Base-by-base conservation (phyloP, 2,888 invertebrate genomes). In the Augochlorella aurata region DNA sequence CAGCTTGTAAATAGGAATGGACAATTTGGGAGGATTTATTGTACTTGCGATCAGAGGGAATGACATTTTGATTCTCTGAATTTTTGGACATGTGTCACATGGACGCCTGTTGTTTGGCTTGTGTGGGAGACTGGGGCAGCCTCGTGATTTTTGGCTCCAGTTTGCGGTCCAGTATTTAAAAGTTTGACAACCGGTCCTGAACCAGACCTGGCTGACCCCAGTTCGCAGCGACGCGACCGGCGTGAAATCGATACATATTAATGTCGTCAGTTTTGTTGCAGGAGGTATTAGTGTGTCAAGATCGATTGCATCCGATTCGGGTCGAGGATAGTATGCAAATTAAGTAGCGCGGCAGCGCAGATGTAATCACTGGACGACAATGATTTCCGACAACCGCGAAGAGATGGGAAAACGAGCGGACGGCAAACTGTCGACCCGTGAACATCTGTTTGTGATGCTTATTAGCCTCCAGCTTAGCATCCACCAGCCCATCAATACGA, bases 321-420 rank as follows among this genome's bases (percentile, higher is more conserved):
- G 82, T 76, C 82, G 82, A 69, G 81, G 81, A 81, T 72, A 75
- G 58, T 72, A 81, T 72, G 81, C 70, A 71, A 81, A 71, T 70
- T 16, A 50, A 54, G 24, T 12, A 18, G 18, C 63, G 14, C 18
- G 21, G 29, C 24, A n/a, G 21, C 54, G 24, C 52, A 54, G 38
- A 24, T 77, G 68, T 21, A 38, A 52, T 12, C 24, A 4, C 4
- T 18, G 21, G 14, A n/a, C 45, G 16, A 44, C 29, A 14, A 7
- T 21, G 47, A 49, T 52, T 70, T 68, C 50, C 38, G n/a, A 24
- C 44, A 29, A 18, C 7, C 0, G 18, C 8, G 72, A n/a, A n/a
- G 21, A 47, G 29, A 49, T 2, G 18, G 12, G n/a, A 63, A 49
- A 63, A 72, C n/a, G 18, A 49, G n/a, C 29, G 47, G 29, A 38